These are phyloP conservation scores for Coranthus polyacanthus DNA, from an alignment of 2,797 vertebrate species.

Conservation along the genomic window DNA sequence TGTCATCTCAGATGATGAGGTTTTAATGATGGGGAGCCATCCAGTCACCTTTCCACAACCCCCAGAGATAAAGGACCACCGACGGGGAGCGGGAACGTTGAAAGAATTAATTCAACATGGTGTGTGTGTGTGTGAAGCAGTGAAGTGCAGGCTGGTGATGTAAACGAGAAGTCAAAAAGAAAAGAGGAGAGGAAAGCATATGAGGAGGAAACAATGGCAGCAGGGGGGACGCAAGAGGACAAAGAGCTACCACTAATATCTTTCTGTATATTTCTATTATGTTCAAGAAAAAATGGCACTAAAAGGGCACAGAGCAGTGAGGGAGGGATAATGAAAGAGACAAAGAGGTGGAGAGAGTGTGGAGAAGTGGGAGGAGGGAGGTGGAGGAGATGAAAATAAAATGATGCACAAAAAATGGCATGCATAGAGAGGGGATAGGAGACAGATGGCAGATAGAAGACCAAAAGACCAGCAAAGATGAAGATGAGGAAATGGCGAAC, in stretches of 20 bases:
- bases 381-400: constrained; percentile 27
- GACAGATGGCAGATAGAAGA: constrained; percentile 44
- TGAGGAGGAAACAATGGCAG: constrained; percentile 14
- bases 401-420: constrained; percentile 26
- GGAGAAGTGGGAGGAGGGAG: constrained; percentile 3
- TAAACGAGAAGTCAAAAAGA: constrained; percentile 46
- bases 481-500: constrained; percentile 37
- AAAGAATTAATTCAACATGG: constrained; percentile 71
- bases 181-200: neutral
- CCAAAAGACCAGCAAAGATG: constrained; percentile 36
- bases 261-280: constrained; percentile 32
- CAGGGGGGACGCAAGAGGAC: constrained; percentile 23
- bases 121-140: constrained; percentile 16
- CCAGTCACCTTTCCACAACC: constrained; percentile 72
- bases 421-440: constrained; percentile 15
- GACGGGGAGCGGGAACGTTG: constrained; percentile 45
- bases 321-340: constrained; percentile 26
- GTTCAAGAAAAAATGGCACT: constrained; percentile 31
- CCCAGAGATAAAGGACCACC: constrained; percentile 69
- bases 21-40: constrained; percentile 80
- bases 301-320: constrained; percentile 12
- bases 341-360: constrained; percentile 1
- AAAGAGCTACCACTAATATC: neutral
- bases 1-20: constrained; percentile 79
- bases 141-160: constrained; percentile 28